Conservation (phyloP, 1,140 invertebrate species). For the Aphis craccivora region DNA sequence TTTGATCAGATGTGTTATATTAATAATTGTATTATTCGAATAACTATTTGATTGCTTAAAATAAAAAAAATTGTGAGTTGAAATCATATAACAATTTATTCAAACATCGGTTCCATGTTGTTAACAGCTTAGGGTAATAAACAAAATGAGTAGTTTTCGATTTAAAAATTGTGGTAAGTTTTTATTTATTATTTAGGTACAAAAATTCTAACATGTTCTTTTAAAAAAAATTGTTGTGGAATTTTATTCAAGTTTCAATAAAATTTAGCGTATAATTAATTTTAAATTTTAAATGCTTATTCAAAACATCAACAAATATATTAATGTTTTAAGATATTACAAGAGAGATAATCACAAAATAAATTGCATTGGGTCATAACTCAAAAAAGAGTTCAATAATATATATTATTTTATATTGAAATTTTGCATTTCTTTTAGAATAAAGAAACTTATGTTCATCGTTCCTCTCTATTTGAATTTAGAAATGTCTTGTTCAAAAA, state of each 20-base stretch:
- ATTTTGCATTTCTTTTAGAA: not conserved
- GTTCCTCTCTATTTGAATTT: not conserved
- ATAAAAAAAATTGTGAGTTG: not conserved
- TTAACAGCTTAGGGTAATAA: not conserved
- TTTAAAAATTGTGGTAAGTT: constrained; percentile 41
- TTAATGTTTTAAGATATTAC: not conserved
- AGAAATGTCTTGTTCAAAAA: not conserved
- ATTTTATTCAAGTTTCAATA: not conserved
- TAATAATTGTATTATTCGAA: not conserved
- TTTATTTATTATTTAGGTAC: not conserved
- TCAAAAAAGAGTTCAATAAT: not conserved
- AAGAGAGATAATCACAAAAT: not conserved
- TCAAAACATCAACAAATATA: not conserved
- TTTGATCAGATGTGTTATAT: not conserved
- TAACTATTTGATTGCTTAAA: not conserved
- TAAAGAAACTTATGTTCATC: not conserved
- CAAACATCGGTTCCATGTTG: not conserved
- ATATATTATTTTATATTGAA: not conserved
- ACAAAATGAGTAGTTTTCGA: constrained; percentile 42
- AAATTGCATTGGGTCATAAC: not conserved
- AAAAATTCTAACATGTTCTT: not conserved
- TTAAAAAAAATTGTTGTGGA: not conserved
- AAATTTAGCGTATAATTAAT: not conserved
- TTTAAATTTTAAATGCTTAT: not conserved
- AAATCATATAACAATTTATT: not conserved